These are phyloP conservation scores for Bombycilla garrulus DNA, from an alignment of 2,113 vertebrate species.

Conservation along the genomic window DNA sequence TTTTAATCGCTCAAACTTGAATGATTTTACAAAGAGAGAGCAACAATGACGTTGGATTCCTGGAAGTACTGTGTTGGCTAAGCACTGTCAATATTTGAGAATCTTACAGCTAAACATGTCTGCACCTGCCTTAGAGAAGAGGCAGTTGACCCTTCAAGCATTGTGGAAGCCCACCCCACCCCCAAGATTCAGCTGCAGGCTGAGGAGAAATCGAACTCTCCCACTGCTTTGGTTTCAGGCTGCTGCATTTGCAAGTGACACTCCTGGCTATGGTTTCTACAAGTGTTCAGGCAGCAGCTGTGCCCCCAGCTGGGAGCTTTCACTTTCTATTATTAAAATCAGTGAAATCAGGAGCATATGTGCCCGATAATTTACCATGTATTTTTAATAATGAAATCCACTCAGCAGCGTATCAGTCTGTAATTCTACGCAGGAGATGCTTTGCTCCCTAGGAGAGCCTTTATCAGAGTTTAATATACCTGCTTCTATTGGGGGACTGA, in stretches of 20 bases:
- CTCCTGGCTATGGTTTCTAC: conserved; percentile 49
- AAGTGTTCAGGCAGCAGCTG: conserved; percentile 57
- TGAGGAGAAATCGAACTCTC: conserved; percentile 21
- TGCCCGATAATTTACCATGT: conserved; percentile 52
- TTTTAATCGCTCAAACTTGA: background rate
- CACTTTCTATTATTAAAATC: conserved; percentile 76
- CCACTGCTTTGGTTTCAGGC: background rate
- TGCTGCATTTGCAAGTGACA: conserved; percentile 47
- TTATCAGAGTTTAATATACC: background rate
- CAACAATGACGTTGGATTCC: background rate
- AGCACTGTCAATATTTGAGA: background rate
- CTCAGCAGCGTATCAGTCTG: background rate
- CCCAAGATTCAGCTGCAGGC: conserved; percentile 20
- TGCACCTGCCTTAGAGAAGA: conserved; percentile 14
- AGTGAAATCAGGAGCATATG: conserved; percentile 54
- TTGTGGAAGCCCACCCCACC: background rate
- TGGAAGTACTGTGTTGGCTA: background rate
- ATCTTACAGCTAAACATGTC: background rate
- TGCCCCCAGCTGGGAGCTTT: conserved; percentile 67
- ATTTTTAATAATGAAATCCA: conserved; percentile 64
- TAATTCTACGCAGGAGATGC: background rate
- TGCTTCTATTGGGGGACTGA: background rate
- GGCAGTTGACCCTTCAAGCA: conserved; percentile 37
- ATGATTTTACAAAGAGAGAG: background rate
- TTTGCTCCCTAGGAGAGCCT: background rate